These are phyloP conservation scores for Anguilla megastoma DNA, from an alignment of 2,797 vertebrate species.

Conservation along the genomic window DNA sequence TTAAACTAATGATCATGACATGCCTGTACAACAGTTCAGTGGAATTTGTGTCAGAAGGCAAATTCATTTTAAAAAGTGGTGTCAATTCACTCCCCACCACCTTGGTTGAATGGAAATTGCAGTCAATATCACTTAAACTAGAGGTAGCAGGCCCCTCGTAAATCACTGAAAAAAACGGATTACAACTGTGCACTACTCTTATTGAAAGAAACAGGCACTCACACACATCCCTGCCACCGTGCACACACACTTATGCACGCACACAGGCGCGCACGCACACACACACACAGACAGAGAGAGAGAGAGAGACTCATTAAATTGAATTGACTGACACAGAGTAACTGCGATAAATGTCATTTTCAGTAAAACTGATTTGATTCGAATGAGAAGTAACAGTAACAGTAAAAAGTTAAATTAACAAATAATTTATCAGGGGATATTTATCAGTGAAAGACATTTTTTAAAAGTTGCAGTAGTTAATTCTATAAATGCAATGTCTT, in stretches of 20 bases:
- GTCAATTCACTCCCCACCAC: background rate
- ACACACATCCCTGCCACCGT: background rate
- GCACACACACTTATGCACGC: slow-evolving; percentile 25
- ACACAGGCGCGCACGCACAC: slow-evolving; percentile 57
- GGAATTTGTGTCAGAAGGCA: background rate
- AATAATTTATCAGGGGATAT: background rate
- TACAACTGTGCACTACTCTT: background rate
- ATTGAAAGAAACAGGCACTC: background rate
- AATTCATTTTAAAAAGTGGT: background rate
- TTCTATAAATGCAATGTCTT: background rate
- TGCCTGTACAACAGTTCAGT: background rate
- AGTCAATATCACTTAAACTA: background rate
- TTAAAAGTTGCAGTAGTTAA: background rate
- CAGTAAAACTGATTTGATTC: slow-evolving; percentile 31
- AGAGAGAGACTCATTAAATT: background rate
- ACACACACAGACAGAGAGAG: slow-evolving; percentile 66
- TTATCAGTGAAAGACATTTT: background rate
- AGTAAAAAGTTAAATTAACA: background rate
- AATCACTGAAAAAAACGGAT: background rate
- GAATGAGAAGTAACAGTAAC: too few relatives aligned
- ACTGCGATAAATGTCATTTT: slow-evolving; percentile 81
- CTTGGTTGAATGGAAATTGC: background rate
- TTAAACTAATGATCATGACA: background rate
- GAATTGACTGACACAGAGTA: slow-evolving; percentile 60
- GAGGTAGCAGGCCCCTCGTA: background rate